Conservation (phyloP, 2,113 vertebrate genomes). For the Heliornis fulica region DNA sequence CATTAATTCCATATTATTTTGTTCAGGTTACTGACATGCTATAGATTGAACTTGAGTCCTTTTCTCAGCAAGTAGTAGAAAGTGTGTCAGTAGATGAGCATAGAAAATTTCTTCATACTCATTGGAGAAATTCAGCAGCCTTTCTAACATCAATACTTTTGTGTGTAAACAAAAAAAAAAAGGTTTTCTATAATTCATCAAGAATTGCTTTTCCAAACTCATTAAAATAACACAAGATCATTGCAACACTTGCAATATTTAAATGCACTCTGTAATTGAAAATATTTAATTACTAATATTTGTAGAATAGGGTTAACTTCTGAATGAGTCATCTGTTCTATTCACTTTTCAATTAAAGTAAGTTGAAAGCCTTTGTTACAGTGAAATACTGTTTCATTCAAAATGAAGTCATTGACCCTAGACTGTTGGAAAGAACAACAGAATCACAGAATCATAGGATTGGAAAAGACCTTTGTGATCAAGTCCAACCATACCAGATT, state of each 20-base stretch:
- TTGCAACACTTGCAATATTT: neutral
- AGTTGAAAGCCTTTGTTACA: neutral
- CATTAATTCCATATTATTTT: neutral
- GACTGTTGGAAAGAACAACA: neutral
- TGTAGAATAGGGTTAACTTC: neutral
- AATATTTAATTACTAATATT: neutral
- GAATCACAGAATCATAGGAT: too few relatives aligned
- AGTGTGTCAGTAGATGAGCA: neutral
- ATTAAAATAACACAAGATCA: neutral
- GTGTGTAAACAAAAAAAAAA: neutral
- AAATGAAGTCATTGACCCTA: neutral
- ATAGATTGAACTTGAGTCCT: neutral
- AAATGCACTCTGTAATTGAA: neutral
- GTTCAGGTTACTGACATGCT: neutral
- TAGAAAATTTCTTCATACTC: neutral
- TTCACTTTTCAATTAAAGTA: neutral
- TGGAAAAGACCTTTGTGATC: too few relatives aligned
- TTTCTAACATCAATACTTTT: neutral
- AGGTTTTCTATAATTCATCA: neutral
- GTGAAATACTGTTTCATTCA: neutral
- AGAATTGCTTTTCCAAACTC: neutral
- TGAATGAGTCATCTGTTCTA: neutral
- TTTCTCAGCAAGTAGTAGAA: neutral
- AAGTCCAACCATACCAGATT: too few relatives aligned
- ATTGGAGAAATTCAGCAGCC: neutral